Base-by-base conservation (phyloP, 2,888 invertebrate species). In the Diadegma fenestrale region DNA sequence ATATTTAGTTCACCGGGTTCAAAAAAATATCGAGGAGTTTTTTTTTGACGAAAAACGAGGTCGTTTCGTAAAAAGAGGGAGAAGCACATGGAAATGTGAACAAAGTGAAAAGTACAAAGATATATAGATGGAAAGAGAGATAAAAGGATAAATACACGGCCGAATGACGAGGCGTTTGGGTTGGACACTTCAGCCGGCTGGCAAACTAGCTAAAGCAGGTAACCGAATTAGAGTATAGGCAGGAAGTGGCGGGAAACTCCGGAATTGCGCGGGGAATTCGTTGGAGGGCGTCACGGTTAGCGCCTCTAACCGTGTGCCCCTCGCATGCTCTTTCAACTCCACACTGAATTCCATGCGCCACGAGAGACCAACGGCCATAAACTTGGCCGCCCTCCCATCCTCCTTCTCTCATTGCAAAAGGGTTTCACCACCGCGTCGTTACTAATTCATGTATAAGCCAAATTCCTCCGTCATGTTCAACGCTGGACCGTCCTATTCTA, bases 211-310 rank as follows among this genome's bases (percentile, higher is more conserved):
- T 83, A 85, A 85, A 86, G 78, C 88, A 84, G 84, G 75, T 86
- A 88, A 88, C 88, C 82, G 86, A 89, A 90, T 90, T 88, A 86
- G 87, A 86, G 85, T 88, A 87, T 87, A 87, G 87, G 87, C 89
- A 88, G 89, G 90, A 90, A 89, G 88, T 89, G 82, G 88, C 88
- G 82, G 89, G 87, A 89, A 88, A 88, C 88, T 88, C 87, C 80
- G 87, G 87, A 87, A 87, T 88, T 82, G 87, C 76, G 85, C 80
- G 82, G 87, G 86, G 88, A 87, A 88, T 87, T 89, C 80, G 86
- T 87, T 87, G 86, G 89, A 88, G 88, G 89, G 90, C 89, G 90
- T 90, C 89, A 90, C 89, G 90, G 88, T 90, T 89, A 76, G 88
- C 87, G 88, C 88, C 86, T 87, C 85, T 41, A 72, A 77, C 81